Evolutionary conservation across 2,113 vertebrate genomes (phyloP), one percentile per base, ranked within the genome.

Genomic region (Dromaius novaehollandiae): DNA sequence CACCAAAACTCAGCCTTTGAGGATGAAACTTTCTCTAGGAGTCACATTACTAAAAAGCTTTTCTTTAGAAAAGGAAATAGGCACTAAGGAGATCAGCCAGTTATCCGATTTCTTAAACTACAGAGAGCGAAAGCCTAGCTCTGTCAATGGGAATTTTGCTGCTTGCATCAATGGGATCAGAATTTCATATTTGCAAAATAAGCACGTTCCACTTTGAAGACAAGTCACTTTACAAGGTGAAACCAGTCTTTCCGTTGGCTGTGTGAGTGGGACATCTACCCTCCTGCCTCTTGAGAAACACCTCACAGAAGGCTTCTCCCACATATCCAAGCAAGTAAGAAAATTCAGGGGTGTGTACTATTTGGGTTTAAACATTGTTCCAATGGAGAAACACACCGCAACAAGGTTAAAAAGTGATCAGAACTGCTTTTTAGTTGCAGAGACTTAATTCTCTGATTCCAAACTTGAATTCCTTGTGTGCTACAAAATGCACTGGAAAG

Each of bases 361-460:
- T 53, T 53, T 25, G 40, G 48, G 79, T 74, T 56, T 44, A 70
- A 55, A 32, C 11, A 6, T 7, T 26, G 32, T 73, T 94, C 82
- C 46, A 64, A 44, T 38, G 46, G 60, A 81, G 60, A 60, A 74
- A 13, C 53, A 40, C 34, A 22, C 0, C 0, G 36, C 74, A 26
- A 69, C 58, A 50, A 56, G 44, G 71, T 66, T 66, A 82, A 46
- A 28, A 56, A 44, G 30, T 15, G 26, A 20, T 13, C 61, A 53
- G 56, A 46, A 70, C 36, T 83, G 30, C 34, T 91, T 51, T 70
- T 60, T 6, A 11, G 46, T 66, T 75, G 34, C 82, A 58, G 38
- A 46, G 56, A 30, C 51, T 75, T 70, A 44, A 53, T 40, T 2
- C 22, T 5, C 12, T 4, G 24, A 50, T 32, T 38, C 64, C 58